Conservation (phyloP, 2,113 vertebrate species). For the Nestor notabilis region DNA sequence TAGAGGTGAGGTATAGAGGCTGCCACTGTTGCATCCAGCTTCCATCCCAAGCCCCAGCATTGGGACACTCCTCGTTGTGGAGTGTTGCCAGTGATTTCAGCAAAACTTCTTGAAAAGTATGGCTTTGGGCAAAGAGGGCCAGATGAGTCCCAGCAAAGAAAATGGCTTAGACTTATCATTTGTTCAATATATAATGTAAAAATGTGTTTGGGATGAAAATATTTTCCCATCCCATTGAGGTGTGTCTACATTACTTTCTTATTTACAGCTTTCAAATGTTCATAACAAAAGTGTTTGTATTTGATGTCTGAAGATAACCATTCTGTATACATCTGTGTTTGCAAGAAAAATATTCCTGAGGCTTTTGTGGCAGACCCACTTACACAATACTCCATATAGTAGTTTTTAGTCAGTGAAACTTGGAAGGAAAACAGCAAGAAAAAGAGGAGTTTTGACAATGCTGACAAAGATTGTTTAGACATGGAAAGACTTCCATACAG, state of each 20-base stretch:
- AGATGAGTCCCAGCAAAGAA: not conserved
- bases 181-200: not conserved
- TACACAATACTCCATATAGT: rapidly evolving
- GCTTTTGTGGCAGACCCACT: not conserved
- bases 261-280: not conserved
- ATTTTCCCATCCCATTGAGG: not conserved
- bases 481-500: not conserved
- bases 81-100: not conserved
- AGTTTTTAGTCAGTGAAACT: not conserved
- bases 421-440: not conserved
- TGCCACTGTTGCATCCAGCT: not conserved
- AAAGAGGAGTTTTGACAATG: not conserved
- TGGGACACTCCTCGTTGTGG: not conserved
- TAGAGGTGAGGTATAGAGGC: not conserved
- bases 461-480: not conserved
- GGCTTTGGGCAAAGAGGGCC: not conserved
- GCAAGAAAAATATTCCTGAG: not conserved
- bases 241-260: not conserved
- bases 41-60: not conserved
- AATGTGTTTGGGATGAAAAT: not conserved
- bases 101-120: not conserved
- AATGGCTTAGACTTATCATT: not conserved
- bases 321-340: rapidly evolving
- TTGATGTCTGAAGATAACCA: not conserved
- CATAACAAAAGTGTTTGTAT: not conserved